Percentiles rank a stretch among this genome's conserved stretches.
phyloP scores from a whole-genome alignment of 2,888 invertebrate species.

The Lycophotia porphyrea region DNA sequence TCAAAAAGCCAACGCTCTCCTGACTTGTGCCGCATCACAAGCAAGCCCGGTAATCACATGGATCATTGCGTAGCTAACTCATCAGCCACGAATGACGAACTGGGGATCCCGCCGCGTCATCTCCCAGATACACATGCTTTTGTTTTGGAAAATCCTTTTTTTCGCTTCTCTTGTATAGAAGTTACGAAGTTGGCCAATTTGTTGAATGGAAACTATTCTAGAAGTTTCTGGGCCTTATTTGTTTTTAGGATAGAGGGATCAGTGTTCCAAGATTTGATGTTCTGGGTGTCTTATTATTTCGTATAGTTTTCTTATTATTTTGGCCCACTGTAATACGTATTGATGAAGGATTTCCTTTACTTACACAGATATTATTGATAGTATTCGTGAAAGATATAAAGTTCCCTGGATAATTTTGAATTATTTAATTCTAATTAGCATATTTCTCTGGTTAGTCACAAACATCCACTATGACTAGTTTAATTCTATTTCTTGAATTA shows the following conservation, averaged over 20 bases:
- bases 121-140: slow-evolving; percentile 57
- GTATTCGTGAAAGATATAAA: neutral
- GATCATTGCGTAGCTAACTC: slow-evolving; percentile 75
- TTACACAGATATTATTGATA: neutral
- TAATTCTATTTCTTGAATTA: slow-evolving; percentile 10
- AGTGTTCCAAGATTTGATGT: slow-evolving; percentile 48
- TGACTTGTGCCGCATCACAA: slow-evolving; percentile 46
- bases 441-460: neutral
- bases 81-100: slow-evolving; percentile 75
- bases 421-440: neutral
- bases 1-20: neutral
- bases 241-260: slow-evolving; percentile 51
- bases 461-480: neutral
- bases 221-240: slow-evolving; percentile 54
- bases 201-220: slow-evolving; percentile 37
- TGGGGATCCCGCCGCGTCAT: slow-evolving; percentile 72
- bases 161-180: slow-evolving; percentile 44
- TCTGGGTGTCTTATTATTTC: slow-evolving; percentile 32
- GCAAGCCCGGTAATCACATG: slow-evolving; percentile 74
- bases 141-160: slow-evolving; percentile 60
- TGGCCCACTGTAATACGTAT: neutral
- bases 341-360: slow-evolving; percentile 5
- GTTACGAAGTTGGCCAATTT: slow-evolving; percentile 50
- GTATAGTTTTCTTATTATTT: slow-evolving; percentile 43
- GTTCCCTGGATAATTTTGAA: neutral